phyloP scores from a whole-genome alignment of 2,113 vertebrate genomes.

The Alligator sinensis region DNA sequence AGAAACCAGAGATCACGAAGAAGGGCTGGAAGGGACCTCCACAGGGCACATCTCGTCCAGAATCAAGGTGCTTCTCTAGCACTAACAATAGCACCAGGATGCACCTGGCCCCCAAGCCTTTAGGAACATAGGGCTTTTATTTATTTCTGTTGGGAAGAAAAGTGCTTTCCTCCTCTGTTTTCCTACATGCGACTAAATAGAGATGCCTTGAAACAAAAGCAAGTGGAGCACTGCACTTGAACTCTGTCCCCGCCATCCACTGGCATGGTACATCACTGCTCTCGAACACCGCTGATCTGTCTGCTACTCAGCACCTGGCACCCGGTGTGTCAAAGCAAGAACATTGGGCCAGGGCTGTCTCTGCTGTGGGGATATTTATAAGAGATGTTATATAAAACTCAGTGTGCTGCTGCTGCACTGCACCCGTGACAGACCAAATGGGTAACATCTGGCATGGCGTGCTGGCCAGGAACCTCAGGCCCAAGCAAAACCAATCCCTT shows the following conservation, averaged over 20 bases:
- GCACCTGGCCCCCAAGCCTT: neutral
- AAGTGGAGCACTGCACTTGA: neutral
- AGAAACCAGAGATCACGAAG: fast-evolving
- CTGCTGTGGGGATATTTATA: neutral
- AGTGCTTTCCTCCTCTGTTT: neutral
- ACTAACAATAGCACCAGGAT: fast-evolving
- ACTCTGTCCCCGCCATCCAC: neutral
- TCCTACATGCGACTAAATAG: neutral
- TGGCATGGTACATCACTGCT: neutral
- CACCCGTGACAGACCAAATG: neutral
- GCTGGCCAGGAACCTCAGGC: neutral
- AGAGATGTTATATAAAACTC: neutral
- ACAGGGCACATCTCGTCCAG: neutral
- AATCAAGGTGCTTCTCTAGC: neutral
- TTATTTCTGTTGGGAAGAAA: neutral
- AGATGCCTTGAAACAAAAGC: neutral
- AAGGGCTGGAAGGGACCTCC: neutral
- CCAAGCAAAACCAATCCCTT: neutral
- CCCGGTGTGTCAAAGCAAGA: neutral
- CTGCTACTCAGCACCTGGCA: neutral
- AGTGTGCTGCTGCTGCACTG: neutral
- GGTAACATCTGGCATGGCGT: neutral
- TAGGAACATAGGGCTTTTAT: neutral
- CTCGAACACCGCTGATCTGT: neutral
- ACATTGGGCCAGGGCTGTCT: neutral